phyloP scores from a whole-genome alignment of 2,113 vertebrate genomes.

The Azemiops feae region DNA sequence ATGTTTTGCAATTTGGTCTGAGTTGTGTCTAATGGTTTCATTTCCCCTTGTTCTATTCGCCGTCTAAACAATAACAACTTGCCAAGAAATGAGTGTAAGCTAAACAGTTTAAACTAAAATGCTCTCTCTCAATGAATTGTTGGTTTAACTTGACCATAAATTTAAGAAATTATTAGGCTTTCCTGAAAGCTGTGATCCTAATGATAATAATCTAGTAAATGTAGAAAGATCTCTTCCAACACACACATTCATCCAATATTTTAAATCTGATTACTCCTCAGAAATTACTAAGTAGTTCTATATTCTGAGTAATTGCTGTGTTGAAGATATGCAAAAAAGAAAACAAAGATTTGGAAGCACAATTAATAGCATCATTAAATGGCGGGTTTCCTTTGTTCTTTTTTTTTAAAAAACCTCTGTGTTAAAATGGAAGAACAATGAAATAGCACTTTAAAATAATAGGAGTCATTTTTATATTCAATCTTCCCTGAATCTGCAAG shows the following conservation, averaged over 20 bases:
- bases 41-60: neutral
- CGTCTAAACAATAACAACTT: neutral
- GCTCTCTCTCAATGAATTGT: constrained; percentile 23
- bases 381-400: neutral
- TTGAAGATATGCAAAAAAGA: neutral
- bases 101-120: constrained; percentile 37
- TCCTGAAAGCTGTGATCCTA: neutral
- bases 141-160: constrained; percentile 45
- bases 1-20: rapidly evolving
- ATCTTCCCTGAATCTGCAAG: neutral
- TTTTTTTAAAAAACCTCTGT: neutral
- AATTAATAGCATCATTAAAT: neutral
- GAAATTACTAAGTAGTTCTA: neutral
- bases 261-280: neutral
- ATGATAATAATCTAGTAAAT: neutral
- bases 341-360: neutral
- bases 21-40: constrained; percentile 21
- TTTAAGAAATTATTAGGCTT: neutral
- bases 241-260: neutral
- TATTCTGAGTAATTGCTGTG: neutral
- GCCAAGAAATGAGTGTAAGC: constrained; percentile 33
- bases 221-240: neutral
- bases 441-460: neutral
- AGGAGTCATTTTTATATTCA: neutral
- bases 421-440: neutral